phyloP scores from a whole-genome alignment of 2,888 invertebrate genomes.

The Zygaena filipendulae region DNA sequence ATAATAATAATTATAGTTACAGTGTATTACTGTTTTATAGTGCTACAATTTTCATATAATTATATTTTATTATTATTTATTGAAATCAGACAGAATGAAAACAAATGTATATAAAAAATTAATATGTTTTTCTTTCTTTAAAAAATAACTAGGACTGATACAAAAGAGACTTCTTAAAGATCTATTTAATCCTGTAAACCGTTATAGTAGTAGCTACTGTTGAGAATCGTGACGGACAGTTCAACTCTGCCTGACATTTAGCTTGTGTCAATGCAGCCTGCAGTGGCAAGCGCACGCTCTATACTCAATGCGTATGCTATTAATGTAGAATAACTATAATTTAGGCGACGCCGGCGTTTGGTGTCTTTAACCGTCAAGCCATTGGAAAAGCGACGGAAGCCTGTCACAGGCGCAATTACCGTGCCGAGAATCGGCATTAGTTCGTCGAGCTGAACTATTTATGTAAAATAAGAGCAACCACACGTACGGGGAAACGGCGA shows the following conservation, averaged over 20 bases:
- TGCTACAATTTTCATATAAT: too few species aligned
- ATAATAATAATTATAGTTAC: too few species aligned
- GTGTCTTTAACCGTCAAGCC: slow-evolving; percentile 45
- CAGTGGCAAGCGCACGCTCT: slow-evolving; percentile 47
- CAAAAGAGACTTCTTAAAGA: too few species aligned
- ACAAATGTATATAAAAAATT: too few species aligned
- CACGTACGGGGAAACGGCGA: slow-evolving; percentile 64
- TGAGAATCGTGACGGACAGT: too few species aligned
- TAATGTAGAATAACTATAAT: slow-evolving; percentile 63
- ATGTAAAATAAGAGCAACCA: slow-evolving; percentile 63
- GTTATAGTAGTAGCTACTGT: too few species aligned
- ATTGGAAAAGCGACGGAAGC: slow-evolving; percentile 61
- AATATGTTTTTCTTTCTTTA: too few species aligned
- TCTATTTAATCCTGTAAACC: too few species aligned
- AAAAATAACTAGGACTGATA: too few species aligned
- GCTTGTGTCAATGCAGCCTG: slow-evolving; percentile 37
- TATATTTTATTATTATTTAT: too few species aligned
- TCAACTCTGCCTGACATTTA: background rate
- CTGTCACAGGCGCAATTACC: slow-evolving; percentile 66
- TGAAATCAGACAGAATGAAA: too few species aligned
- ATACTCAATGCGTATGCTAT: slow-evolving; percentile 48
- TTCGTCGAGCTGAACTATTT: slow-evolving; percentile 62
- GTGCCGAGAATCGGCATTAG: slow-evolving; percentile 67
- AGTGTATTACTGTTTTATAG: too few species aligned
- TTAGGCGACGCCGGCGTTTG: slow-evolving; percentile 45